Base-by-base conservation (phyloP, 2,888 invertebrate species). In the Xiphydria camelus region DNA sequence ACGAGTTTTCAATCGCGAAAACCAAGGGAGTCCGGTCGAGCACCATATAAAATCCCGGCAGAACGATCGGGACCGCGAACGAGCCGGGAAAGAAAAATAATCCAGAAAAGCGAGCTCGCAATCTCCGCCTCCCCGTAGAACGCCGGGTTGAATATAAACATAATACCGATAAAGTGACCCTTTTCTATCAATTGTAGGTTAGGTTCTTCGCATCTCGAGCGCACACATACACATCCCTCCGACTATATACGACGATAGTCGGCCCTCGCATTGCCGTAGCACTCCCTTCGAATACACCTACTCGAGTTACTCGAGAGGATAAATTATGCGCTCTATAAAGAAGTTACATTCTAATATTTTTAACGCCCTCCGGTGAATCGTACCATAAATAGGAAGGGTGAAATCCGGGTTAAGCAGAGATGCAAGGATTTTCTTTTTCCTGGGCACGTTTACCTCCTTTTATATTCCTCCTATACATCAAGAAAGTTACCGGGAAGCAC, bases 371-470 rank as follows among this genome's bases (percentile, higher is more conserved):
- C 12, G 15, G n/a, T 6, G 29, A 10, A 29, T 14, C 7, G 6
- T 29, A 29, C 5, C 29, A 14, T 29, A 29, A 29, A 29, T 29
- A 29, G 29, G n/a, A n/a, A n/a, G n/a, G n/a, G n/a, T n/a, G n/a
- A n/a, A n/a, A n/a, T 10, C 4, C 0, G 29, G 7, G 29, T 29
- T 29, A 29, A 10, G 5, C 29, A 14, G 7, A 29, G 29, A 29
- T 29, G 15, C 29, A 7, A 29, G 7, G 26, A 26, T n/a, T n/a
- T n/a, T n/a, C n/a, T n/a, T n/a, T n/a, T n/a, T n/a, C n/a, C n/a
- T n/a, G n/a, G n/a, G n/a, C n/a, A n/a, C n/a, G n/a, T n/a, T n/a
- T n/a, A n/a, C n/a, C n/a, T n/a, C n/a, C n/a, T n/a, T n/a, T n/a
- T n/a, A n/a, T n/a, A n/a, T n/a, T n/a, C n/a, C n/a, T n/a, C n/a